These are phyloP conservation scores for Cerceris ruficornis DNA, from an alignment of 2,888 invertebrate genomes.

Conservation along the genomic window DNA sequence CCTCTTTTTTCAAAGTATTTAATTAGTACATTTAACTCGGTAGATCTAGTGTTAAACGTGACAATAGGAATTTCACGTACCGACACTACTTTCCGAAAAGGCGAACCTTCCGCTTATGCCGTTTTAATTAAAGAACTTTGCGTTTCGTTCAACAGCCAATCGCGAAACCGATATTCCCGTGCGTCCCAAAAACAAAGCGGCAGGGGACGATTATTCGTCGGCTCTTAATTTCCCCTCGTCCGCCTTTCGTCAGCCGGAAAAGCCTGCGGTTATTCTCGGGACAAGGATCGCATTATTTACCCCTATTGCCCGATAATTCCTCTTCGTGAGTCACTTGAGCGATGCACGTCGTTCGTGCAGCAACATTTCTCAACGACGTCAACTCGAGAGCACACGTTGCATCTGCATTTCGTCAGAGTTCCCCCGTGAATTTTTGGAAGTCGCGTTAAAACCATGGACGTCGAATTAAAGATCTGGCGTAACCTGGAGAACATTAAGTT, in stretches of 20 bases:
- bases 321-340: slow-evolving; percentile 43
- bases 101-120: no score
- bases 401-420: slow-evolving; percentile 1
- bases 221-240: background rate
- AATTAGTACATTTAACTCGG: no score
- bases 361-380: background rate
- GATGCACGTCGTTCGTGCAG: slow-evolving; percentile 12
- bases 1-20: no score
- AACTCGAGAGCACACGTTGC: background rate
- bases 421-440: background rate
- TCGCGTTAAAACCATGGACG: slow-evolving; percentile 54
- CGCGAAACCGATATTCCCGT: background rate
- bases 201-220: background rate
- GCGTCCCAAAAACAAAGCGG: background rate
- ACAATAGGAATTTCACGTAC: no score
- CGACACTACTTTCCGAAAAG: no score
- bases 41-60: no score
- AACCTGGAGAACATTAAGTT: slow-evolving; percentile 67
- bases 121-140: background rate
- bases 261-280: background rate
- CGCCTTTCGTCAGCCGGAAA: background rate
- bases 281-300: slow-evolving; percentile 20
- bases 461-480: slow-evolving; percentile 70
- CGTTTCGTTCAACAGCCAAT: background rate
- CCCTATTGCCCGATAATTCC: slow-evolving; percentile 12